These are phyloP conservation scores for Ictalurus furcatus DNA, from an alignment of 2,113 vertebrate genomes.

Conservation along the genomic window DNA sequence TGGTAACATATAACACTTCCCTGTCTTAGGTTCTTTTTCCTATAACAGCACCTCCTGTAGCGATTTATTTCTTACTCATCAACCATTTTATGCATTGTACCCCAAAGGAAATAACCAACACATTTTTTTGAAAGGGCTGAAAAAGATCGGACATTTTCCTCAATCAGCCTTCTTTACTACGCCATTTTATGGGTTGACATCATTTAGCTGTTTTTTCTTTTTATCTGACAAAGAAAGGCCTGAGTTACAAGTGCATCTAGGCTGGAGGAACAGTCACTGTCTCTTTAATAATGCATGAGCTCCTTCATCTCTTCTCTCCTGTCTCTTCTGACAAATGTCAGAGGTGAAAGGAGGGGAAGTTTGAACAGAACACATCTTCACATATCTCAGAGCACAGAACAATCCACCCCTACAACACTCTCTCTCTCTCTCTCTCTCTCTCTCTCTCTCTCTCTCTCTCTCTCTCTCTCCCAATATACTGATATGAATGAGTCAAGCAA, in stretches of 20 bases:
- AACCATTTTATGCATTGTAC: not conserved
- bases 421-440: no score
- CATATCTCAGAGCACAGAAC: slow-evolving; percentile 33
- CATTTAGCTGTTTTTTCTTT: slow-evolving; percentile 15
- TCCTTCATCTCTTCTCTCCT: slow-evolving; percentile 54
- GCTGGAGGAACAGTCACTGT: slow-evolving; percentile 28
- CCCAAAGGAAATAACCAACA: not conserved
- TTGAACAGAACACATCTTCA: slow-evolving; percentile 44
- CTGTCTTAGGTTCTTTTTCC: not conserved
- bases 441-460: no score
- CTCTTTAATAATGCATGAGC: slow-evolving; percentile 68
- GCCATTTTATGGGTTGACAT: slow-evolving; percentile 19
- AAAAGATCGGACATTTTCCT: slow-evolving; percentile 11
- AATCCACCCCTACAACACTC: not conserved
- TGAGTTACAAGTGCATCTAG: slow-evolving; percentile 23
- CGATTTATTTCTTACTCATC: not conserved
- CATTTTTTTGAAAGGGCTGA: not conserved
- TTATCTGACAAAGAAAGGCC: slow-evolving; percentile 48
- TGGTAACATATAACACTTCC: not conserved
- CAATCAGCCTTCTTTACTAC: not conserved
- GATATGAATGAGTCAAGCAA: slow-evolving; percentile 13
- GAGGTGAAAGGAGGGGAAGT: slow-evolving; percentile 55
- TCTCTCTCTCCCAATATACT: not conserved
- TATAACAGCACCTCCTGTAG: not conserved
- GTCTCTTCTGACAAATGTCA: slow-evolving; percentile 65